Conservation (phyloP, 1,140 invertebrate species). For the Bilobella aurantiaca region DNA sequence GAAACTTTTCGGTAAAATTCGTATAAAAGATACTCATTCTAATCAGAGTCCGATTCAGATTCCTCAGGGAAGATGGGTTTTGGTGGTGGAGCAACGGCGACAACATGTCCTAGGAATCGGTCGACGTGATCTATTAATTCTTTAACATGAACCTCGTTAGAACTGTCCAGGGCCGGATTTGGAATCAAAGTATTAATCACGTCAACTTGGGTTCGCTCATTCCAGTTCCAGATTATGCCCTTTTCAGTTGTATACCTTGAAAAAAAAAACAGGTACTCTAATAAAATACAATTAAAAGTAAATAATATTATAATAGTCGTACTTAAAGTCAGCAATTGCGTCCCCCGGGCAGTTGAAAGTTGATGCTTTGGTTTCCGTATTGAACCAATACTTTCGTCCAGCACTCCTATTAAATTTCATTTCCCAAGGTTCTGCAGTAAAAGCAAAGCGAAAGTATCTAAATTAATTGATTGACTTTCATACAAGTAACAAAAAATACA, state of each 20-base stretch:
- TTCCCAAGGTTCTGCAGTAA: slow-evolving; percentile 43
- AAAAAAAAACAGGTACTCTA: neutral
- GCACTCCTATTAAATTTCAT: slow-evolving; percentile 43
- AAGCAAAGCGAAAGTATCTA: neutral
- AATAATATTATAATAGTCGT: slow-evolving; percentile 16
- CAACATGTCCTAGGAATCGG: neutral
- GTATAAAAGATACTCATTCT: too few relatives aligned
- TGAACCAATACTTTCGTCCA: slow-evolving; percentile 46
- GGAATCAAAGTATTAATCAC: neutral
- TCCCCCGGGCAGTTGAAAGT: slow-evolving; percentile 41
- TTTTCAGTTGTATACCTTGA: slow-evolving; percentile 21
- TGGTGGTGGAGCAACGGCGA: too few relatives aligned
- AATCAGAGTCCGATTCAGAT: too few relatives aligned
- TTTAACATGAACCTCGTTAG: neutral
- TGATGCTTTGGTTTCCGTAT: slow-evolving; percentile 39
- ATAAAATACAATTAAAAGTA: neutral
- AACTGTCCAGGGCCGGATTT: neutral
- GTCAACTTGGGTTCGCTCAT: slow-evolving; percentile 15
- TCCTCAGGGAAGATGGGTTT: neutral
- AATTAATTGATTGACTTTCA: too few relatives aligned
- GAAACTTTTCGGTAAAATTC: too few relatives aligned
- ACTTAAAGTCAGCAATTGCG: slow-evolving; percentile 40
- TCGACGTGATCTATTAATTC: neutral
- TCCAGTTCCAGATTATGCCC: slow-evolving; percentile 25
- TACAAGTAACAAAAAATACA: too few relatives aligned